Base-by-base conservation (phyloP, 2,888 invertebrate species). In the Apamea anceps region DNA sequence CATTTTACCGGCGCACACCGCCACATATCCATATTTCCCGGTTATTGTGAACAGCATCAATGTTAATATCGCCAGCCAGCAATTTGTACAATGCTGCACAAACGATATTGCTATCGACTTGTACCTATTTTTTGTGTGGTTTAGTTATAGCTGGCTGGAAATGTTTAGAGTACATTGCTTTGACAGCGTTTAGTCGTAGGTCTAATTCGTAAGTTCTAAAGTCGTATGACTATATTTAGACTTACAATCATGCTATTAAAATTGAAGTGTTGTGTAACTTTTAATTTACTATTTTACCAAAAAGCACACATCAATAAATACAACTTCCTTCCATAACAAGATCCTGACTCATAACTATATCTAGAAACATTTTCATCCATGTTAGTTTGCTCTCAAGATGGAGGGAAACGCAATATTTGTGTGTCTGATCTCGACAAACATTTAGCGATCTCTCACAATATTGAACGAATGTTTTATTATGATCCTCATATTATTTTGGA, bases 361-460 rank as follows among this genome's bases (percentile, higher is more conserved):
- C 77, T 62, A 63, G 57, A 68, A 78, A 85, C 75, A 84, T 77
- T 85, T 85, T 84, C 82, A 87, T 79, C 87, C 75, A 28, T 79
- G 84, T 84, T 81, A 86, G 88, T 89, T 89, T 86, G 75, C 84
- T 84, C 66, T 72, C 63, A 68, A 80, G 82, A 86, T 87, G 85
- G 83, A 75, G 81, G 83, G 78, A 81, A 79, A 70, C 80, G 79
- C 68, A 77, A 82, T 89, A 88, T 89, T 89, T 90, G 86, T 75
- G 51, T 80, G 78, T 75, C 84, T 87, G 85, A 88, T 89, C 88
- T 89, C 77, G 10, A 80, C 89, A 89, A 90, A 89, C 86, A 89
- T 89, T 89, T 84, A 88, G 84, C 80, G 84, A 92, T 92, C 90
- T 90, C 91, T 91, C 87, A 91, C 92, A 91, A 93, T 93, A 93